A percentile compares a stretch with the other conserved stretches of the same genome.
These are phyloP conservation scores for Paragorgia papillata DNA, from an alignment of 92 coral and sea anemone genomes.

Conservation along the genomic window DNA sequence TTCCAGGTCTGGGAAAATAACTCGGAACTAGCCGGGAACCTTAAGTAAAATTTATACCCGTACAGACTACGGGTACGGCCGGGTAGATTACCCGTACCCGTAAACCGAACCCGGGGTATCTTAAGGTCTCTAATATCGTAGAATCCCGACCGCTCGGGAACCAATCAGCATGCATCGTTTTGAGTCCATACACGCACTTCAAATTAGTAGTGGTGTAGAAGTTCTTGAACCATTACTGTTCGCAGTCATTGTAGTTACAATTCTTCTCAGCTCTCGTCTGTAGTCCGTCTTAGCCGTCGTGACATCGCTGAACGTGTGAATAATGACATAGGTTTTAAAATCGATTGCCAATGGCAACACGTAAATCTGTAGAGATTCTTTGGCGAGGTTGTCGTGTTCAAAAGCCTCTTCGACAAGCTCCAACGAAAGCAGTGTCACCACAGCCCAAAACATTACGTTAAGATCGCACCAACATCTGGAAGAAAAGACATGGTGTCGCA, in stretches of 20 bases:
- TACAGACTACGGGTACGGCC: too few species aligned
- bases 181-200: too few species aligned
- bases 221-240: neutral
- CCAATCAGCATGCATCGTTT: too few species aligned
- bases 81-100: too few species aligned
- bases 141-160: too few species aligned
- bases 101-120: too few species aligned
- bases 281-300: conserved; percentile 46
- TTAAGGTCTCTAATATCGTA: too few species aligned
- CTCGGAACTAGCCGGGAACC: too few species aligned
- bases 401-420: conserved; percentile 60
- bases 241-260: neutral
- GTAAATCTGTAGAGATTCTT: conserved; percentile 49
- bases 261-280: conserved; percentile 40
- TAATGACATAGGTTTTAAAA: conserved; percentile 63
- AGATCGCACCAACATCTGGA: conserved; percentile 64
- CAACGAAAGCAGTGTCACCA: conserved; percentile 48
- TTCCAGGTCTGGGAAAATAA: too few species aligned
- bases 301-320: conserved; percentile 60
- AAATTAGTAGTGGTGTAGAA: neutral
- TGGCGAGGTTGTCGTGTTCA: conserved; percentile 20
- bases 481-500: neutral
- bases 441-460: conserved; percentile 65
- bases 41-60: too few species aligned
- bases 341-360: conserved; percentile 70